Percentiles rank a stretch among this genome's conserved stretches.
These are phyloP conservation scores for Eristalis arbustorum DNA, from an alignment of 2,888 invertebrate species.

Conservation along the genomic window DNA sequence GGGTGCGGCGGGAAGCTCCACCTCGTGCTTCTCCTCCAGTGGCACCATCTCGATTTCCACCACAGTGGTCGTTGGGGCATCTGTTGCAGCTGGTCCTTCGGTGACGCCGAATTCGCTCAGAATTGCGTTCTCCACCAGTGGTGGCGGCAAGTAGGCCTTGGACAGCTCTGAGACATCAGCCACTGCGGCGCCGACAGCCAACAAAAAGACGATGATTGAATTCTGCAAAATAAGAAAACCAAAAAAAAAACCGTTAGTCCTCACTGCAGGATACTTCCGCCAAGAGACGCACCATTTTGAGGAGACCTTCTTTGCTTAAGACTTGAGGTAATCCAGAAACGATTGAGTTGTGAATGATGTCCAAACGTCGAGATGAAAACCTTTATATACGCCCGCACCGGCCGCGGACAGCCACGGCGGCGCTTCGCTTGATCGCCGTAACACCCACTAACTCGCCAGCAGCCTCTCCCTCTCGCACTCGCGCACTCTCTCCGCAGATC, in stretches of 20 bases:
- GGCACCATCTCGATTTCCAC: conserved; percentile 34
- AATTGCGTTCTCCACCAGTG: not conserved
- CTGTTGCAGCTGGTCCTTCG: conserved; percentile 1
- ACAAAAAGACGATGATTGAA: conserved; percentile 28
- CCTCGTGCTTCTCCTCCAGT: conserved; percentile 34
- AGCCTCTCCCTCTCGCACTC: not conserved
- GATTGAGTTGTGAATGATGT: conserved; percentile 50
- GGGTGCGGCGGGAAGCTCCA: conserved; percentile 6
- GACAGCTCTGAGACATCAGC: conserved; percentile 39
- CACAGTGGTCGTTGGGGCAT: conserved; percentile 15
- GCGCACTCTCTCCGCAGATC: not conserved
- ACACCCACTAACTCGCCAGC: conserved; percentile 27
- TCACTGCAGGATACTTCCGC: not conserved
- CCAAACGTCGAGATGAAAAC: conserved; percentile 34
- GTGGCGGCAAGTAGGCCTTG: conserved; percentile 31
- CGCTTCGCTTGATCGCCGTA: not conserved
- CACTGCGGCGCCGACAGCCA: conserved; percentile 29
- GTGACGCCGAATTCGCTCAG: not conserved
- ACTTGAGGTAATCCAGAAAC: conserved; percentile 44
- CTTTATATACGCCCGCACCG: conserved; percentile 27
- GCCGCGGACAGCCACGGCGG: not conserved
- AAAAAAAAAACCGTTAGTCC: not conserved
- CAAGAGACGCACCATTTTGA: conserved; percentile 28
- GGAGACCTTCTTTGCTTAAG: conserved; percentile 19
- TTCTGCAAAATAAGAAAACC: conserved; percentile 7